Evolutionary conservation across 1,140 invertebrate species (phyloP).

Genomic region (Trichonephila clavipes): DNA sequence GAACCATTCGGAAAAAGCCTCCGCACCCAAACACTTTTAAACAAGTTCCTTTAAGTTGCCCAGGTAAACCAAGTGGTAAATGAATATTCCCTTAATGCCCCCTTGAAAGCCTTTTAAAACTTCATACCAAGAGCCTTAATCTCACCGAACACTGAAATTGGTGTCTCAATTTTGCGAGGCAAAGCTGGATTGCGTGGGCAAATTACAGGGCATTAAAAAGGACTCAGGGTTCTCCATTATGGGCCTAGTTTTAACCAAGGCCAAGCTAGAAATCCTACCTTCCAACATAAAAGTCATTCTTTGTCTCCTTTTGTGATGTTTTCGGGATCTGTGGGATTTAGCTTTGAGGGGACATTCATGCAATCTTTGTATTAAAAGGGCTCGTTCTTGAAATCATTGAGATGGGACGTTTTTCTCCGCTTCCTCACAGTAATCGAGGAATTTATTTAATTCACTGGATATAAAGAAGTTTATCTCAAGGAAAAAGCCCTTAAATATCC

Average conservation of each 20-base stretch:
- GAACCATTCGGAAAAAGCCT: conserved; percentile 27
- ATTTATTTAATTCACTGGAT: neutral
- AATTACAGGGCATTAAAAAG: conserved; percentile 76
- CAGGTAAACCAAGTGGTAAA: conserved; percentile 75
- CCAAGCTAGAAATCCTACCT: conserved; percentile 73
- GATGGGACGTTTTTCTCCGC: neutral
- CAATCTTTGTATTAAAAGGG: conserved; percentile 54
- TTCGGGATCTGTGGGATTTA: conserved; percentile 65
- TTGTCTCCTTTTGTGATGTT: conserved; percentile 73
- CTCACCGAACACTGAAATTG: conserved; percentile 66
- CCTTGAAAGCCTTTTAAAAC: conserved; percentile 75
- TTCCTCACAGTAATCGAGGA: neutral
- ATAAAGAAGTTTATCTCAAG: neutral
- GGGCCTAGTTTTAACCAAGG: conserved; percentile 60
- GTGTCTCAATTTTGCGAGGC: conserved; percentile 64
- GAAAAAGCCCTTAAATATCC: neutral
- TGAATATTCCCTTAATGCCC: conserved; percentile 74
- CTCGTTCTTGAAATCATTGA: conserved; percentile 36
- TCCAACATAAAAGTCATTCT: conserved; percentile 75
- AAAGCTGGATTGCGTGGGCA: conserved; percentile 61
- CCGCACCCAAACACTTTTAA: conserved; percentile 2
- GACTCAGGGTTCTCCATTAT: conserved; percentile 67
- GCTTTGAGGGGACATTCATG: conserved; percentile 56
- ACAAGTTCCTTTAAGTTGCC: conserved; percentile 64
- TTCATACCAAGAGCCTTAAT: conserved; percentile 71